These are phyloP conservation scores for Scelioninae gen. 1 DNA, from an alignment of 2,888 invertebrate species.

Conservation along the genomic window DNA sequence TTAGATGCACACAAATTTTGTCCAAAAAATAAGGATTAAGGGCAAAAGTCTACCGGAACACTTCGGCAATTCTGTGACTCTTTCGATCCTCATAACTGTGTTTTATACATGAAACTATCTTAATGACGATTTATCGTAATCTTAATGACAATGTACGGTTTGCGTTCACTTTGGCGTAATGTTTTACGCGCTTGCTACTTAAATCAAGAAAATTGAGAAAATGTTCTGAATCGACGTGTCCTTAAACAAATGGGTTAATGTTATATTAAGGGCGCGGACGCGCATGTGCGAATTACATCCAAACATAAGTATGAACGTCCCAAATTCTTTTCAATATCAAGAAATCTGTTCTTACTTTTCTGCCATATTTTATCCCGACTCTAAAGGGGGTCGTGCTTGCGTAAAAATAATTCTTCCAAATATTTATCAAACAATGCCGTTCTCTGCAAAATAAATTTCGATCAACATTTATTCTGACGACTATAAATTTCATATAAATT, in stretches of 20 bases:
- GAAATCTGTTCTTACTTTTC: no score
- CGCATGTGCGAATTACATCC: slow-evolving; percentile 53
- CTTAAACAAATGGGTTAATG: slow-evolving; percentile 62
- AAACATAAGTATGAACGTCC: slow-evolving; percentile 31
- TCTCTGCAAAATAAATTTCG: no score
- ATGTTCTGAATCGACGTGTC: slow-evolving; percentile 24
- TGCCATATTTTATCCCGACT: no score
- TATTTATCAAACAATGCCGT: no score
- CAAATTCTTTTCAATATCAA: slow-evolving; percentile 20
- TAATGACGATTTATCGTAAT: slow-evolving; percentile 51
- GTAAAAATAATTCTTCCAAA: no score
- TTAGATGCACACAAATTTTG: background rate
- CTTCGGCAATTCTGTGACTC: no score
- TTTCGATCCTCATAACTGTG: slow-evolving; percentile 9
- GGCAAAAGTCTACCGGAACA: no score
- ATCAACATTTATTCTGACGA: no score
- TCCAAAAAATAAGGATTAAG: slow-evolving; percentile 2
- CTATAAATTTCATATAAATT: no score
- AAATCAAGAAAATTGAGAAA: slow-evolving; percentile 29
- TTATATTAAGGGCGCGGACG: slow-evolving; percentile 26
- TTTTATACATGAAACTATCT: slow-evolving; percentile 23
- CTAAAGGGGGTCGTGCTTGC: no score
- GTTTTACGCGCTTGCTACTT: no score
- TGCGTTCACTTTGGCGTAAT: slow-evolving; percentile 22
- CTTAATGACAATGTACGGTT: slow-evolving; percentile 25